Evolutionary conservation across 2,113 vertebrate species (phyloP), one percentile per base, ranked within the genome.

Genomic region (Theristicus caerulescens): DNA sequence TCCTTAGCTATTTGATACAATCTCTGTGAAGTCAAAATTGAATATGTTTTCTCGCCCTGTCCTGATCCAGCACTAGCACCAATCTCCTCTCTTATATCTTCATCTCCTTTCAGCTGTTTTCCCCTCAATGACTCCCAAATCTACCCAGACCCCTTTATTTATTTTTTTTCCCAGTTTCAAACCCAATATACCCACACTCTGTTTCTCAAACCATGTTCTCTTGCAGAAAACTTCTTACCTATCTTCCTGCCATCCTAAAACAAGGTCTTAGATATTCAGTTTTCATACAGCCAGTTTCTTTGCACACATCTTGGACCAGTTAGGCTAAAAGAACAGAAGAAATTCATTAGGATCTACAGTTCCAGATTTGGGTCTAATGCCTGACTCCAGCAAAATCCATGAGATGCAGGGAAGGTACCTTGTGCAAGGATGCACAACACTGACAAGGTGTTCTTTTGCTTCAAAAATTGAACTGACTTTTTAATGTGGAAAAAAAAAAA

Each of bases 1-100:
- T 71, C 72, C n/a, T 91, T 51, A 86, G 49, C 38, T 46, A 6
- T 70, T 94, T 86, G 67, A 81, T 83, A 86, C 17, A 78, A 78
- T 81, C 42, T 67, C 46, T 74, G 40, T 66, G 38, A 86, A 92
- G 51, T 57, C 79, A 88, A 90, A 92, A 83, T 36, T 83, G 32
- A 86, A 77, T 92, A 90, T 32, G 15, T 22, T 78, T 94, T 91
- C 76, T 81, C 15, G 7, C 20, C 10, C 19, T 52, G 40, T 81
- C 66, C 59, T 67, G 32, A 36, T 74, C 47, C 83, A 86, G 20
- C 21, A 59, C 11, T 67, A 83, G 10, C 66, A 73, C 40, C 24
- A 62, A 20, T 73, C 44, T 88, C 22, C 12, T 85, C 9, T 6
- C 8, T 69, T 57, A 21, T 19, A 32, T 40, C 46, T 86, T 66